phyloP scores from a whole-genome alignment of 2,113 vertebrate genomes.

The Bos javanicus region DNA sequence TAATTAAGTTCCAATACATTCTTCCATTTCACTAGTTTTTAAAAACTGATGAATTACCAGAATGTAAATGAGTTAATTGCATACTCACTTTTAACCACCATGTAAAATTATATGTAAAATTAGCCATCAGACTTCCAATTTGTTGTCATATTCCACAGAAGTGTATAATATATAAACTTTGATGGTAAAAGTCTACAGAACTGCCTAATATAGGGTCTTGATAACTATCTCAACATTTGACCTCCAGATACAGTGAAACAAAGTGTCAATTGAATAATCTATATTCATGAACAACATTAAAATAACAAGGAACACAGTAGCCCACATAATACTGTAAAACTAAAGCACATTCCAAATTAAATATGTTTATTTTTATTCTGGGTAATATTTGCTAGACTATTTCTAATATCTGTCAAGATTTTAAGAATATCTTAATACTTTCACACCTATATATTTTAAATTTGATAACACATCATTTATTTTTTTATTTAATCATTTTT shows the following conservation, averaged over 20 bases:
- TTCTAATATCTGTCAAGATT: not conserved
- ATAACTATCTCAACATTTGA: not conserved
- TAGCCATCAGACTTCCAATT: not conserved
- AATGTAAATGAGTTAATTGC: not conserved
- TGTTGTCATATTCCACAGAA: not conserved
- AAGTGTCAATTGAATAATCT: not conserved
- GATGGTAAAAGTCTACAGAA: not conserved
- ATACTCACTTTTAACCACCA: not conserved
- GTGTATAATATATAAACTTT: not conserved
- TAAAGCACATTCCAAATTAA: not conserved
- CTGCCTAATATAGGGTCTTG: not conserved
- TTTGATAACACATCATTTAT: not conserved
- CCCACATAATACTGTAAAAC: not conserved
- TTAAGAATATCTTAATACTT: conserved; percentile 11
- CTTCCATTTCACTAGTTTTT: not conserved
- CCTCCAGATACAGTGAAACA: not conserved
- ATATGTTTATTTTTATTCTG: not conserved
- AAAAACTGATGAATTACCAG: conserved; percentile 16
- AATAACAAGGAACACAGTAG: not conserved
- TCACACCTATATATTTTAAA: not conserved
- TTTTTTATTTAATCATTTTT: too few species aligned
- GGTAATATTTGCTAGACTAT: not conserved
- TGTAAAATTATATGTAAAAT: conserved; percentile 33
- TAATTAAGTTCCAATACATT: conserved; percentile 24
- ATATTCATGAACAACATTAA: not conserved